Conservation (phyloP, 1,140 invertebrate species). For the Babylonia areolata region DNA sequence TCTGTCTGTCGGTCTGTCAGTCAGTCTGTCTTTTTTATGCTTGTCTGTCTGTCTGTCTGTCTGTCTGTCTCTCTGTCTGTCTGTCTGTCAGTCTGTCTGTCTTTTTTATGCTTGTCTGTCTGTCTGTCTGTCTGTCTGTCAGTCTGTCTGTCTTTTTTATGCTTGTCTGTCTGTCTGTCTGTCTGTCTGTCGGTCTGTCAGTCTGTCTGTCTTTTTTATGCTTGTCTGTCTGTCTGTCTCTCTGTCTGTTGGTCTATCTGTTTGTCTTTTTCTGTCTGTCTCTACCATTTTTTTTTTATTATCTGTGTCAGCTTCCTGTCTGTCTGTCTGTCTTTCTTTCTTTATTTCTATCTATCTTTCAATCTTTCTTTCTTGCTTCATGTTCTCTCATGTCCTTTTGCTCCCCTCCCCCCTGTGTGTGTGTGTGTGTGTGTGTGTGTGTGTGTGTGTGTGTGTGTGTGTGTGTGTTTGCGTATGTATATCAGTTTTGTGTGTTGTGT, state of each 20-base stretch:
- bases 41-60: background rate
- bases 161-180: background rate
- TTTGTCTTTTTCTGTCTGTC: background rate
- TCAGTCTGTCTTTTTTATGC: too few relatives aligned
- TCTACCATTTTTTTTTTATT: background rate
- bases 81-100: background rate
- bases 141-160: background rate
- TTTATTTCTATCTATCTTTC: background rate
- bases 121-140: background rate
- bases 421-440: conserved; percentile 24
- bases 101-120: background rate
- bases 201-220: background rate
- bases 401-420: background rate
- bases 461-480: background rate
- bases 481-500: too few relatives aligned
- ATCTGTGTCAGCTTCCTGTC: conserved; percentile 8
- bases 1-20: too few relatives aligned
- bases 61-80: background rate
- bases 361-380: background rate
- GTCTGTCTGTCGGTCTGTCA: conserved; percentile 1
- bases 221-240: background rate
- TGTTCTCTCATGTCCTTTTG: background rate
- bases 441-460: conserved; percentile 18
- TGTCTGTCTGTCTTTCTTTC: background rate
- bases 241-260: too few relatives aligned